Conservation (phyloP, 2,113 vertebrate genomes). For the Puma concolor region DNA sequence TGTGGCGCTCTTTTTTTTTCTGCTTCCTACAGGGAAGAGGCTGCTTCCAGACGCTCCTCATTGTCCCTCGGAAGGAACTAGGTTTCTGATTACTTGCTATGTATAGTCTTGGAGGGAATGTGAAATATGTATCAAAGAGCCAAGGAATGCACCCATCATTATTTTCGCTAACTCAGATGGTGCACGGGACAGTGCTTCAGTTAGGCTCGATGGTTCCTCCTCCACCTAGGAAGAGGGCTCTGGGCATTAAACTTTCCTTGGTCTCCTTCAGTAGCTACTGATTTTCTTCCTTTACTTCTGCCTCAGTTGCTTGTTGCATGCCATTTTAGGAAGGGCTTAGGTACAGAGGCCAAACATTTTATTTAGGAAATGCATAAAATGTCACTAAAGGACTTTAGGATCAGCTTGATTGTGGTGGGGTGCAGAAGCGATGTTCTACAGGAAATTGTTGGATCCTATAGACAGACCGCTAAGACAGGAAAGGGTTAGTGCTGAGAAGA, state of each 20-base stretch:
- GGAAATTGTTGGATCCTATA: neutral
- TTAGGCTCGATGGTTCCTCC: neutral
- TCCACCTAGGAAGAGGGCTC: neutral
- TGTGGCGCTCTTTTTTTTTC: neutral
- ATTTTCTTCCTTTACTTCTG: neutral
- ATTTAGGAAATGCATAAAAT: neutral
- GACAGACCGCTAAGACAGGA: neutral
- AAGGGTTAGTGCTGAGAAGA: neutral
- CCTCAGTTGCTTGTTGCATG: neutral
- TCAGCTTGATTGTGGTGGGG: neutral
- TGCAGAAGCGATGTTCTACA: neutral
- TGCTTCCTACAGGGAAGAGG: fast-evolving
- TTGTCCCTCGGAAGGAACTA: neutral
- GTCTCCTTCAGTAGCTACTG: neutral
- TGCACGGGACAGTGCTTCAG: fast-evolving
- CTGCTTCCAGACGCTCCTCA: neutral
- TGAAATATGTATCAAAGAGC: neutral
- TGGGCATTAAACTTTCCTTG: neutral
- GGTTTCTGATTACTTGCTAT: constrained; percentile 45
- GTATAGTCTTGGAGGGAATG: constrained; percentile 26
- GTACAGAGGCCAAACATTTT: neutral
- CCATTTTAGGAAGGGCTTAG: neutral
- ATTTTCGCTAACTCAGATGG: neutral
- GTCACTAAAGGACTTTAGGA: neutral
- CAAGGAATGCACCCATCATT: neutral